Percentiles rank a stretch among this genome's conserved stretches.
These are phyloP conservation scores for Scaptomyza flava DNA, from an alignment of 2,888 invertebrate genomes.

Conservation along the genomic window DNA sequence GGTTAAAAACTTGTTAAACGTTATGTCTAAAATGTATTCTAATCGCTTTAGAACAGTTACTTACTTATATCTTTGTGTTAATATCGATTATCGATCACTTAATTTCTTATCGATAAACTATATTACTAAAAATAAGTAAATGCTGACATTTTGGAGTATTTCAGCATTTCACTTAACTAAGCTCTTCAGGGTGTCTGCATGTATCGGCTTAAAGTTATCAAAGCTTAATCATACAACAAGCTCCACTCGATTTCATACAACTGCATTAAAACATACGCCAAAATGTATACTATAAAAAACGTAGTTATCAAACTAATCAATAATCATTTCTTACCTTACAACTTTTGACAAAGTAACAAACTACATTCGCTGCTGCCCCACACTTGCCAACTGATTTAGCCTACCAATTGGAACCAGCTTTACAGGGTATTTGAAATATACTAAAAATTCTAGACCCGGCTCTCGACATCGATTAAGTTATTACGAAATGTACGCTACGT, in stretches of 20 bases:
- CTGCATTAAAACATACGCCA: background rate
- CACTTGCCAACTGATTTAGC: background rate
- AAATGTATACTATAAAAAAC: slow-evolving; percentile 28
- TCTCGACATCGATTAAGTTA: slow-evolving; percentile 81
- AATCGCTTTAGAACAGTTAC: too few relatives aligned
- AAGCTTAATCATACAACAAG: background rate
- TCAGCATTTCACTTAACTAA: too few relatives aligned
- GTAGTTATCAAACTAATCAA: too few relatives aligned
- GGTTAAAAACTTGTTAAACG: background rate
- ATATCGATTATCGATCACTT: too few relatives aligned
- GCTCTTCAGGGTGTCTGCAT: background rate
- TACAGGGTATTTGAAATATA: slow-evolving; percentile 38
- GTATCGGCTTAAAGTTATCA: background rate
- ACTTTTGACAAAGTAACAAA: background rate
- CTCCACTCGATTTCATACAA: background rate
- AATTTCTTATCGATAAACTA: too few relatives aligned
- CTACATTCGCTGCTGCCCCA: background rate
- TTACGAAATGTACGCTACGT: slow-evolving; percentile 79
- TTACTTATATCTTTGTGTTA: too few relatives aligned
- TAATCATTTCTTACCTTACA: background rate
- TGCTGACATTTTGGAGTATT: too few relatives aligned
- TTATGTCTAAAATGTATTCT: background rate
- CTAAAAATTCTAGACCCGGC: slow-evolving; percentile 63
- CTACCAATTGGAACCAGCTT: background rate
- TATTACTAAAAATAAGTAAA: too few relatives aligned